Evolutionary conservation across 2,113 vertebrate species (phyloP), one percentile per base, ranked within the genome.

Genomic region (Lamprologus tigripictilis): DNA sequence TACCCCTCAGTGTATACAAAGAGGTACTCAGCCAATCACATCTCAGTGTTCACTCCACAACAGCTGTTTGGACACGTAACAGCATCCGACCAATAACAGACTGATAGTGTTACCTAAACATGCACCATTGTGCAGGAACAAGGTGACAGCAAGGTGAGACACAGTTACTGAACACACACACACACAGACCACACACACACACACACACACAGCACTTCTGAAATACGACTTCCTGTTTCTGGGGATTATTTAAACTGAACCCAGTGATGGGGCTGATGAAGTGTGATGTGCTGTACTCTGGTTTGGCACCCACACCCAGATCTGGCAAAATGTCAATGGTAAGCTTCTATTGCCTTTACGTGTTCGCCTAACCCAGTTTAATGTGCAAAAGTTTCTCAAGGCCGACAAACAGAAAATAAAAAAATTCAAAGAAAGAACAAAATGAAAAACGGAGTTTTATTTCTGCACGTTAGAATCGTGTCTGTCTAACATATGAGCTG

Each of bases 131-230:
- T 47, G 68, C n/a, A 71, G 66, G 37, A 42, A 71, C 66, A 71
- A 71, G 66, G n/a, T 42, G 37, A 71, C n/a, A 71, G 66, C 66
- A 71, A 71, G 12, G 37, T 71, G 66, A 76, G 14, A 76, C 40
- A 17, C 11, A 71, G 35, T 40, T 14, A 21, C 19, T 26, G 40
- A 42, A 73, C 21, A 26, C 8, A 10, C 37, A 9, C 4, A 8
- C 16, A 3, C 17, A 3, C 6, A 1, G 28, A 4, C 26, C 3
- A 2, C 10, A 7, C 10, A 12, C 6, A 33, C 5, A 10, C 3
- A 6, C 1, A n/a, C 3, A 26, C 21, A 12, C 53, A 45, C 68
- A 17, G 14, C 5, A 40, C 68, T 73, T 45, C 21, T 45, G 68
- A 73, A 73, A 73, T 26, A 73, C 2, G 8, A 73, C 40, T 45